A percentile compares a stretch with the other conserved stretches of the same genome.
Evolutionary conservation across 2,113 vertebrate species (phyloP).

Genomic region (Labeo rohita): DNA sequence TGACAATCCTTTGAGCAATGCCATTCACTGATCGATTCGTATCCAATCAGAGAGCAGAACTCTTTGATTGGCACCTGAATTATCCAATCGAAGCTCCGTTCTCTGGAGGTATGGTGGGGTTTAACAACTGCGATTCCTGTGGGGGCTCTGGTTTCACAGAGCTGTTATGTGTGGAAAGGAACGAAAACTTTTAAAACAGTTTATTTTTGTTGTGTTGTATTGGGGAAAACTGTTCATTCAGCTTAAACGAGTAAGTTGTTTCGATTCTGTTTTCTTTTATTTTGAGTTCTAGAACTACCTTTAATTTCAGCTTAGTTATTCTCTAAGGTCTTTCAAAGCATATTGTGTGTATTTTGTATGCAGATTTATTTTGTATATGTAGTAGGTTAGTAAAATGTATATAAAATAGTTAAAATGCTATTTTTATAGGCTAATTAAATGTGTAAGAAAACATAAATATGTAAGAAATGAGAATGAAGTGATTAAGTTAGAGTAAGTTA

Average conservation of each 20-base stretch:
- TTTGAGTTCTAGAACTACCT: not conserved
- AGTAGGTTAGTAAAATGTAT: not conserved
- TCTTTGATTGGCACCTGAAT: slow-evolving; percentile 6
- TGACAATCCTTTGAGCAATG: not conserved
- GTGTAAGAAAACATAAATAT: not conserved
- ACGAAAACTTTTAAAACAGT: not conserved
- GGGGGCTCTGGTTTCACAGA: not conserved
- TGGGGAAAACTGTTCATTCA: not conserved
- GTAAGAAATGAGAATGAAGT: not conserved
- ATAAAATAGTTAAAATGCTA: not conserved
- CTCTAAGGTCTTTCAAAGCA: not conserved
- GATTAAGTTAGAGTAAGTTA: not conserved
- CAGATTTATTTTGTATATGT: not conserved
- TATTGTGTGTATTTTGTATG: not conserved
- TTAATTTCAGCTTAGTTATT: not conserved
- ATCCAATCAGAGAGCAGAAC: slow-evolving; percentile 24
- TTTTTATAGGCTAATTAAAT: not conserved
- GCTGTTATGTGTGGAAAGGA: not conserved
- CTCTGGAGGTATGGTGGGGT: not conserved
- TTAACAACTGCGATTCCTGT: slow-evolving; percentile 1
- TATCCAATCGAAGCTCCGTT: slow-evolving; percentile 11
- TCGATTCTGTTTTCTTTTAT: not conserved
- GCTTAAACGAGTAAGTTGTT: slow-evolving; percentile 33
- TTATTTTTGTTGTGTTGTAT: not conserved
- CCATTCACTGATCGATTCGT: not conserved